Percentiles rank a stretch among this genome's conserved stretches.
phyloP scores from a whole-genome alignment of 2,797 vertebrate genomes.

The Falco novaeseelandiae region DNA sequence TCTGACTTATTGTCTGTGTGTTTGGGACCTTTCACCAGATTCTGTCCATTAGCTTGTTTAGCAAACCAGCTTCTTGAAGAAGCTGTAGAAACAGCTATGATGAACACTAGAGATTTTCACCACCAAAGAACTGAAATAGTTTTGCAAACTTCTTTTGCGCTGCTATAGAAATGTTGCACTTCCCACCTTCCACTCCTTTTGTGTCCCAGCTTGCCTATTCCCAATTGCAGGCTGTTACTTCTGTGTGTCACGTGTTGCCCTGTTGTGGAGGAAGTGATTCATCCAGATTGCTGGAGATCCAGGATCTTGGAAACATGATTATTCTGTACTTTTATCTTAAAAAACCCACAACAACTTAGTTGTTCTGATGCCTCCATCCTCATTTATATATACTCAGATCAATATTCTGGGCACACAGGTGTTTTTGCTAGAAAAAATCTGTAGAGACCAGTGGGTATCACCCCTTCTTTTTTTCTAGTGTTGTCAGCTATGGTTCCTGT shows the following conservation, averaged over 20 bases:
- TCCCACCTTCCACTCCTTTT: not conserved
- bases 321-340: not conserved
- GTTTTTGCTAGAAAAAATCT: not conserved
- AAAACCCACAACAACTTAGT: not conserved
- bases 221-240: accelerated
- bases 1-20: not conserved
- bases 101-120: not conserved
- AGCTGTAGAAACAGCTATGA: not conserved
- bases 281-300: not conserved
- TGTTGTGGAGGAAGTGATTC: not conserved
- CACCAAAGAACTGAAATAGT: not conserved
- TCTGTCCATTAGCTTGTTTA: accelerated
- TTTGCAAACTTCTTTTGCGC: not conserved
- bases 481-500: not conserved
- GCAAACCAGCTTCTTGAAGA: not conserved
- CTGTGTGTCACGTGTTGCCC: not conserved
- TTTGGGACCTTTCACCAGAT: accelerated
- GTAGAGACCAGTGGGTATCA: not conserved
- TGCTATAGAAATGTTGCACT: not conserved
- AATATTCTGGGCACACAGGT: not conserved
- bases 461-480: not conserved
- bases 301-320: not conserved
- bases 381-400: not conserved
- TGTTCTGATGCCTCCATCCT: not conserved
- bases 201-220: not conserved